Evolutionary conservation across 2,113 vertebrate species (phyloP).

Genomic region (Edolisoma coerulescens): DNA sequence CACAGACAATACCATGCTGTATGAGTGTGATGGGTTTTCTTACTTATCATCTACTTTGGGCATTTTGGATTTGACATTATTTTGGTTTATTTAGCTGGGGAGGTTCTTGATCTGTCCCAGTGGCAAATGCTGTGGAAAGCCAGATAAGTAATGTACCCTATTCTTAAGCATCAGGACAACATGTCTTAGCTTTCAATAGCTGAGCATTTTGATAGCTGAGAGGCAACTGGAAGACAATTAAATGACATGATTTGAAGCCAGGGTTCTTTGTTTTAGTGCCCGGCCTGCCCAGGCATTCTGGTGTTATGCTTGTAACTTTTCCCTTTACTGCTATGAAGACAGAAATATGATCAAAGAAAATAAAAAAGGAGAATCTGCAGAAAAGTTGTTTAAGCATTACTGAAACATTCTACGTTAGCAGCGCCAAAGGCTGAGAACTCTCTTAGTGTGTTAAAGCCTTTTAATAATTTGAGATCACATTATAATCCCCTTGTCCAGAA

Average conservation of each 20-base stretch:
- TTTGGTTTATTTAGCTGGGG: neutral
- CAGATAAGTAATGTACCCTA: neutral
- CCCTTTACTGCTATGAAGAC: constrained; percentile 9
- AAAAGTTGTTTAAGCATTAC: constrained; percentile 42
- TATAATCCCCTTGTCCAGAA: constrained; percentile 54
- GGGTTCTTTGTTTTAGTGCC: neutral
- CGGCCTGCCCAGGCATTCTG: neutral
- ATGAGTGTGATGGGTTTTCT: neutral
- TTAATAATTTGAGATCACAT: constrained; percentile 50
- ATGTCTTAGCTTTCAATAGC: neutral
- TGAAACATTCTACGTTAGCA: neutral
- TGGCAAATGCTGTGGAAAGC: neutral
- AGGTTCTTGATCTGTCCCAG: neutral
- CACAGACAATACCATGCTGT: neutral
- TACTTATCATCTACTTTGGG: neutral
- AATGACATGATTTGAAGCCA: neutral
- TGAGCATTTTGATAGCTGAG: neutral
- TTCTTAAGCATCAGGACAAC: neutral
- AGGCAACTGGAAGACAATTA: neutral
- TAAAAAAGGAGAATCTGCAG: constrained; percentile 32
- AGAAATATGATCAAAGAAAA: constrained; percentile 55
- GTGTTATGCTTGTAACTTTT: constrained; percentile 12
- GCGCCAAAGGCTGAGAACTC: neutral
- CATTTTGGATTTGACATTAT: neutral
- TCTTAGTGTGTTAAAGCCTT: constrained; percentile 41